A percentile compares a stretch with the other conserved stretches of the same genome.
Evolutionary conservation across 2,888 invertebrate species (phyloP).

Genomic region (Crossocerus cetratus): DNA sequence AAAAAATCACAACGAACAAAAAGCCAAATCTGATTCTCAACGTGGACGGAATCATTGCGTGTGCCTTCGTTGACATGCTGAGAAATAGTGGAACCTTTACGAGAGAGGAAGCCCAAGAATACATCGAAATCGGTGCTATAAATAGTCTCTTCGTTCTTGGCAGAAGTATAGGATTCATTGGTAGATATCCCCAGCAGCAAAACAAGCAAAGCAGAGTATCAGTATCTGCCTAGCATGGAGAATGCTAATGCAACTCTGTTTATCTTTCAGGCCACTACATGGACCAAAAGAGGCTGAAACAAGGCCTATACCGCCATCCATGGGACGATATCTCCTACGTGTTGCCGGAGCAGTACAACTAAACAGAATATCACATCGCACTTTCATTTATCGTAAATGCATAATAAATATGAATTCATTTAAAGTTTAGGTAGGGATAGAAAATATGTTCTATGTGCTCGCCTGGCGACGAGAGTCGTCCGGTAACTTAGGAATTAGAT

Average conservation of each 20-base stretch:
- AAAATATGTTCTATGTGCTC: constrained; percentile 19
- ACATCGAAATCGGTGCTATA: constrained; percentile 97
- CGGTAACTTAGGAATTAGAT: background rate
- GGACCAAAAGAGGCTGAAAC: constrained; percentile 99
- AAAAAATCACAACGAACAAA: constrained; percentile 99
- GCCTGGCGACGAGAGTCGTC: constrained; percentile 14
- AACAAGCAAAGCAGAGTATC: background rate
- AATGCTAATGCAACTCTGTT: constrained; percentile 2
- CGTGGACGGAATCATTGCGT: constrained; percentile 99
- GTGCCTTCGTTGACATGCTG: constrained; percentile 97
- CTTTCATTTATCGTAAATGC: constrained; percentile 54
- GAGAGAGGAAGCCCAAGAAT: constrained; percentile 97
- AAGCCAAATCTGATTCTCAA: constrained; percentile 99
- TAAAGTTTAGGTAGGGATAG: constrained; percentile 33
- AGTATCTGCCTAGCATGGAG: background rate
- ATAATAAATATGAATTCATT: constrained; percentile 51
- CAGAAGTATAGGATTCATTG: constrained; percentile 98
- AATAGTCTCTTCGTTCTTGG: constrained; percentile 99
- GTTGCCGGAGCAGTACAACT: constrained; percentile 85
- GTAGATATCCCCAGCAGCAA: constrained; percentile 73
- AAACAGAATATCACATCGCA: constrained; percentile 46
- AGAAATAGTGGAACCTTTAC: constrained; percentile 96
- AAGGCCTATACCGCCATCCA: constrained; percentile 99
- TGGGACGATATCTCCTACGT: constrained; percentile 99
- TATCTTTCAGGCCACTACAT: constrained; percentile 89